A percentile compares a stretch with the other conserved stretches of the same genome.
phyloP scores from a whole-genome alignment of 2,113 vertebrate genomes.

The Archilochus colubris region DNA sequence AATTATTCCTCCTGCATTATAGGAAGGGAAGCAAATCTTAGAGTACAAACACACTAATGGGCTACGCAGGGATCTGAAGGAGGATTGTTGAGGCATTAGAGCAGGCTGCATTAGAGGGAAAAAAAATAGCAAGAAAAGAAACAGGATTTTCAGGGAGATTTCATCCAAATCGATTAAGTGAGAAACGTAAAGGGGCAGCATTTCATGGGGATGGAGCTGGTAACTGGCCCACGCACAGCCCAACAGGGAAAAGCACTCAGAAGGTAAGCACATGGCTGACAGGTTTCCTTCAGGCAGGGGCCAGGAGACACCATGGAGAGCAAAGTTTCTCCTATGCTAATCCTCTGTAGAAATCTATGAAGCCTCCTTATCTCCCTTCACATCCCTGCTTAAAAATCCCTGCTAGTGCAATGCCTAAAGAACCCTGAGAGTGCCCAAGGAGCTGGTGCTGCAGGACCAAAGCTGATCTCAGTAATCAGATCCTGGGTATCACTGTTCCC shows the following conservation, averaged over 20 bases:
- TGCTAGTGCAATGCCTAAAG: background rate
- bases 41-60: constrained; percentile 55
- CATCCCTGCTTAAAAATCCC: background rate
- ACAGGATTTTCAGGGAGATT: constrained; percentile 58
- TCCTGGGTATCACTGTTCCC: accelerated
- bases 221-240: background rate
- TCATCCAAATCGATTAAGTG: constrained; percentile 55
- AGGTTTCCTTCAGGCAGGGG: background rate
- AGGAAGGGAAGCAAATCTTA: background rate
- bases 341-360: background rate
- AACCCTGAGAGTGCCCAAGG: background rate
- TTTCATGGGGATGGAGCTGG: background rate
- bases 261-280: background rate
- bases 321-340: background rate
- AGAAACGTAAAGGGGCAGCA: constrained; percentile 35
- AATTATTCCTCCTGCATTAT: constrained; percentile 33
- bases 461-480: background rate
- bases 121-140: constrained; percentile 22
- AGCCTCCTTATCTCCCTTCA: background rate
- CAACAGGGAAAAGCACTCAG: constrained; percentile 52
- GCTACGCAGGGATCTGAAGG: constrained; percentile 13
- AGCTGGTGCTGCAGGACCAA: background rate
- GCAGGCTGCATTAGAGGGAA: background rate
- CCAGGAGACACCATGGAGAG: background rate
- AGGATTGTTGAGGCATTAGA: constrained; percentile 42